Conservation (phyloP, 2,797 vertebrate species). For the Acanthornis magna region DNA sequence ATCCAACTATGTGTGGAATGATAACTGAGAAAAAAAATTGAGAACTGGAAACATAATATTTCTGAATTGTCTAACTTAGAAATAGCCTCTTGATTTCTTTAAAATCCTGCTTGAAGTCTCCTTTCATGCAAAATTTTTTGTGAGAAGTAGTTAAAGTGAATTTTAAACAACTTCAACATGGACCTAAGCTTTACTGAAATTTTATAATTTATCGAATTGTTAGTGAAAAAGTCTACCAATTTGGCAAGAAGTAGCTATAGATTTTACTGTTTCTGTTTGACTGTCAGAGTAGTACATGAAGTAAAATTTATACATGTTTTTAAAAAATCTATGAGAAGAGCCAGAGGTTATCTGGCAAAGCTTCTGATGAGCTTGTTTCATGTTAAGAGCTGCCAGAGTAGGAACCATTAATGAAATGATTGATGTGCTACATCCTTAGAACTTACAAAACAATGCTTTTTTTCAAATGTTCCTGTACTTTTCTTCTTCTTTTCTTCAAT, state of each 20-base stretch:
- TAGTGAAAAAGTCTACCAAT: no score
- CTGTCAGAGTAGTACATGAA: not conserved
- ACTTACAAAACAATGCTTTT: not conserved
- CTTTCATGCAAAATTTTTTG: not conserved
- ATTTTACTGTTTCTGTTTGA: not conserved
- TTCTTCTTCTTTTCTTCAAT: not conserved
- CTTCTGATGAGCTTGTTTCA: constrained; percentile 22
- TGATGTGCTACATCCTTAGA: not conserved
- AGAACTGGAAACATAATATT: not conserved
- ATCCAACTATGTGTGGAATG: not conserved
- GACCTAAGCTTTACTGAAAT: not conserved
- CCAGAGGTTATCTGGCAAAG: constrained; percentile 44
- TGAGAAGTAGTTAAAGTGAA: not conserved
- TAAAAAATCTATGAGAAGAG: constrained; percentile 1
- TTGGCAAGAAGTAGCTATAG: not conserved
- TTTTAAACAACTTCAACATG: not conserved
- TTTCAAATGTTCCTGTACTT: not conserved
- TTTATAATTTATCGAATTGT: not conserved
- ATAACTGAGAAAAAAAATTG: not conserved
- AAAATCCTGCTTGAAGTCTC: not conserved
- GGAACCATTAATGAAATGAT: not conserved
- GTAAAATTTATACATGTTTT: not conserved
- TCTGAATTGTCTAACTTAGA: not conserved
- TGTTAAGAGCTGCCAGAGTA: not conserved
- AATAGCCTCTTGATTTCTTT: not conserved